Evolutionary conservation across 2,797 vertebrate species (phyloP), one percentile per base, ranked within the genome.

Genomic region (Sebastes steindachneri): DNA sequence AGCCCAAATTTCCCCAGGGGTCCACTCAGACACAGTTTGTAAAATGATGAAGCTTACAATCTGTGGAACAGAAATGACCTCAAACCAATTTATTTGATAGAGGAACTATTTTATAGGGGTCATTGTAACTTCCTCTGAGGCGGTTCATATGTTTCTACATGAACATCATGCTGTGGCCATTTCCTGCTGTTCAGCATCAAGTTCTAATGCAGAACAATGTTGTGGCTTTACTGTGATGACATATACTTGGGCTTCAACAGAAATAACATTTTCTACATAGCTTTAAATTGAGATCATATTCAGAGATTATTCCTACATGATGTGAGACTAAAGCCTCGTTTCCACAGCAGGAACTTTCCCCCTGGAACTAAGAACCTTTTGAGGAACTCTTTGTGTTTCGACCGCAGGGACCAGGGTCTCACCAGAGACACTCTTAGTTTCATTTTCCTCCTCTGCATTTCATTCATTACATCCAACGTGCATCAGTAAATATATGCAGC

Each of bases 121-220:
- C 69, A 23, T 14, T 77, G 26, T n/a, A 55, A 45, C 26, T 59
- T 84, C 75, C 72, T 84, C 89, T 78, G 90, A 93, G 91, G 92
- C 88, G 91, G 90, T 75, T 88, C 95, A 41, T n/a, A 6, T 37
- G 75, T 93, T 94, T 96, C 93, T 92, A 55, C 59, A 90, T 96
- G 96, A 96, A 96, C 95, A 96, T 96, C 94, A 90, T 73, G 77
- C 91, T 93, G 90, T 89, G 93, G 96, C 92, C 95, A 94, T 95
- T 96, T 96, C 95, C 96, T 96, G 95, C 96, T 97, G 96, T 92
- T 97, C 96, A 95, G 94, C 94, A 95, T 97, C 96, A 96, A 89
- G 87, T 86, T 92, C 21, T 96, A 95, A 72, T 59, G 23, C 33
- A 68, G 88, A 87, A 62, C 95, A 95, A 96, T 93, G 94, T 92